Evolutionary conservation across 2,888 invertebrate genomes (phyloP).

Genomic region (Leptinotarsa juncta): DNA sequence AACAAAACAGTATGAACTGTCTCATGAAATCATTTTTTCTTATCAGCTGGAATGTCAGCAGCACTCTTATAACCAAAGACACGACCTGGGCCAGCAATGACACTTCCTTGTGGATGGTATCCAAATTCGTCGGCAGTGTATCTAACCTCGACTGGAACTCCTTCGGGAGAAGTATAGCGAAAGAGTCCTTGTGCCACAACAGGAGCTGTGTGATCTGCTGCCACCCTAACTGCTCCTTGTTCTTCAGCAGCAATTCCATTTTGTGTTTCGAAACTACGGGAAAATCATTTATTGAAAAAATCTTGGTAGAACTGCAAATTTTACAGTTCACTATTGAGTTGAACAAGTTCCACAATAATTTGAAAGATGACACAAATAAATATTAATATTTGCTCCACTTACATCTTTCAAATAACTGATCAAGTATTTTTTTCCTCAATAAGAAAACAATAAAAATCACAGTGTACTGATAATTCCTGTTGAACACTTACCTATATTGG

Average conservation of each 20-base stretch:
- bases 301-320: no score
- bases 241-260: slow-evolving; percentile 73
- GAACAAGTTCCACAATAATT: no score
- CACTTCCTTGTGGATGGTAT: slow-evolving; percentile 55
- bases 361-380: no score
- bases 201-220: slow-evolving; percentile 52
- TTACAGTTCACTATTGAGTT: no score
- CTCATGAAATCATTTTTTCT: neutral
- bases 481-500: slow-evolving; percentile 64
- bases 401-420: no score
- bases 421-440: no score
- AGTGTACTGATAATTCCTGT: no score
- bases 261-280: slow-evolving; percentile 67
- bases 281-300: neutral
- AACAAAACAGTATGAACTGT: neutral
- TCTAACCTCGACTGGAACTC: slow-evolving; percentile 47
- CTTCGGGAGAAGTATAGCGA: slow-evolving; percentile 54
- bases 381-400: no score
- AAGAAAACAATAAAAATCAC: no score
- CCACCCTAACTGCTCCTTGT: slow-evolving; percentile 66
- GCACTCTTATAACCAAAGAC: slow-evolving; percentile 4
- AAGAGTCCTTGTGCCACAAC: slow-evolving; percentile 67
- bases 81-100: slow-evolving; percentile 17
- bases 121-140: slow-evolving; percentile 59
- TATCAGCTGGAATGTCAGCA: neutral